These are phyloP conservation scores for Ridgeia piscesae DNA, from an alignment of 1,140 invertebrate genomes.

Conservation along the genomic window DNA sequence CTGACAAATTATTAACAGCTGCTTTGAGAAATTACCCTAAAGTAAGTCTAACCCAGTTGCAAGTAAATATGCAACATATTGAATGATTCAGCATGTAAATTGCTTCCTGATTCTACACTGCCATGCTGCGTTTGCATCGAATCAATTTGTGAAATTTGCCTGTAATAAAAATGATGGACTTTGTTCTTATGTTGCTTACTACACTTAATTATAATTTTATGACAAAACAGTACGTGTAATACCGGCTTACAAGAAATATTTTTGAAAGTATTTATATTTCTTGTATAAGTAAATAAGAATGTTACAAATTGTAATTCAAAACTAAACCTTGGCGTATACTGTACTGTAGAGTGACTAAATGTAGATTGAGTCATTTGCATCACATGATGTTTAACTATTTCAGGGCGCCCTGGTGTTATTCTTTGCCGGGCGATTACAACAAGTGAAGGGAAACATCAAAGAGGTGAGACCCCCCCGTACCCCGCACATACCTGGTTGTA, in stretches of 20 bases:
- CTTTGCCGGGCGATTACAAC: slow-evolving; percentile 82
- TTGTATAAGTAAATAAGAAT: background rate
- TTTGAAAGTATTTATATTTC: no score
- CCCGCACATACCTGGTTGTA: background rate
- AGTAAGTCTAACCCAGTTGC: slow-evolving; percentile 52
- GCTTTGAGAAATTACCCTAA: slow-evolving; percentile 66
- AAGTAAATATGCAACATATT: background rate
- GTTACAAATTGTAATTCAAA: background rate
- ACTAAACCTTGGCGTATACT: background rate
- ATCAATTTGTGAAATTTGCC: background rate
- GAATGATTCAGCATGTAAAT: no score
- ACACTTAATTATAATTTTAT: no score
- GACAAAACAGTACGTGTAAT: no score
- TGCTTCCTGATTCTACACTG: background rate
- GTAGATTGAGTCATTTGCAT: background rate
- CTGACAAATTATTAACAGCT: slow-evolving; percentile 71
- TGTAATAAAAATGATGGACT: background rate
- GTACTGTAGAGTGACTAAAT: background rate
- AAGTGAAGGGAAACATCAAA: slow-evolving; percentile 78
- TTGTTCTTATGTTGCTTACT: background rate
- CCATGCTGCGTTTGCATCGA: background rate
- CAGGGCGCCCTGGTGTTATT: slow-evolving; percentile 90
- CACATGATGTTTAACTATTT: slow-evolving; percentile 5
- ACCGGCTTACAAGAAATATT: no score
- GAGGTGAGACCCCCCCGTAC: slow-evolving; percentile 55